Conservation (phyloP, 2,113 vertebrate genomes). For the Gymnocephalus cernua region DNA sequence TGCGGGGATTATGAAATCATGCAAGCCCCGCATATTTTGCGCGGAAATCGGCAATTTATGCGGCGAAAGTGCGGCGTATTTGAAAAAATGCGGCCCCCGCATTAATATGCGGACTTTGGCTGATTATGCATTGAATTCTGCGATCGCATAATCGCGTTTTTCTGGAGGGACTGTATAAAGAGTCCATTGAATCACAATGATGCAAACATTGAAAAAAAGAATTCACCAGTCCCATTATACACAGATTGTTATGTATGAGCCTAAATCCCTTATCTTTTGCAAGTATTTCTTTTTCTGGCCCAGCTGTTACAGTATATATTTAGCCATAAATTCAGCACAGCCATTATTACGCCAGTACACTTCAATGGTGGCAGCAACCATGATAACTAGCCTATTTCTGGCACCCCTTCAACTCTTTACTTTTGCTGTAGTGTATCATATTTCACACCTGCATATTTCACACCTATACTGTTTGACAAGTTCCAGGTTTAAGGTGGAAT, state of each 20-base stretch:
- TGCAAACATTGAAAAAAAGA: neutral
- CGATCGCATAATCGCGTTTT: too few species aligned
- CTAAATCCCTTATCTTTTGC: conserved; percentile 18
- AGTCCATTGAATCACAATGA: conserved; percentile 1
- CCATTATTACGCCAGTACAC: conserved; percentile 32
- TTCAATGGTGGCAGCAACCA: conserved; percentile 45
- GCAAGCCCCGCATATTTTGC: too few species aligned
- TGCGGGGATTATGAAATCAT: too few species aligned
- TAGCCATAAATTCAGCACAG: conserved; percentile 45
- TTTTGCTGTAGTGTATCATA: conserved; percentile 52
- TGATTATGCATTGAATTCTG: too few species aligned
- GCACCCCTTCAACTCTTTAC: conserved; percentile 40
- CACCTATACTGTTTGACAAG: conserved; percentile 61
- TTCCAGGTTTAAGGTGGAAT: conserved; percentile 54
- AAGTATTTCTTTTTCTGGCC: conserved; percentile 23
- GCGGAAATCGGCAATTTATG: too few species aligned
- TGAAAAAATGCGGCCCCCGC: too few species aligned
- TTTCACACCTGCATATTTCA: conserved; percentile 60
- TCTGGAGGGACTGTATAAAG: too few species aligned
- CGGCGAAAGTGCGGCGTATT: too few species aligned
- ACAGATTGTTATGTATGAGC: conserved; percentile 7
- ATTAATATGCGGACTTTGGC: too few species aligned
- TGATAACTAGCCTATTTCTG: conserved; percentile 57
- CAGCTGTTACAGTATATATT: conserved; percentile 41
- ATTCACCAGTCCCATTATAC: neutral